These are phyloP conservation scores for Esperia sulphurella DNA, from an alignment of 2,888 invertebrate species.

Conservation along the genomic window DNA sequence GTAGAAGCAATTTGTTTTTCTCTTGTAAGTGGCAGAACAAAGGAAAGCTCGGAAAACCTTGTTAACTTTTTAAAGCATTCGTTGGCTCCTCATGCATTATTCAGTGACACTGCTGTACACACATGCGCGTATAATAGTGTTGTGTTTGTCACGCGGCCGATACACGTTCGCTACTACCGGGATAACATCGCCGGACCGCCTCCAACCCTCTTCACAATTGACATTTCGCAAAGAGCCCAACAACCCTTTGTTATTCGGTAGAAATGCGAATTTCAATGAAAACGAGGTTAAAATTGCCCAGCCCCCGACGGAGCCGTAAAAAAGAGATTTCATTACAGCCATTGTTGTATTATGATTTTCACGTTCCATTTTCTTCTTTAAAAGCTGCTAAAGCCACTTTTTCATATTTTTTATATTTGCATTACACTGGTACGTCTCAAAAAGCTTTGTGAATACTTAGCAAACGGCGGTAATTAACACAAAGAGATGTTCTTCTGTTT, in stretches of 20 bases:
- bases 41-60: slow-evolving; percentile 72
- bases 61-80: slow-evolving; percentile 76
- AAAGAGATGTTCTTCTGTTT: slow-evolving; percentile 56
- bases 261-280: slow-evolving; percentile 71
- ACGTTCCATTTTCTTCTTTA: slow-evolving; percentile 58
- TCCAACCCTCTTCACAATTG: slow-evolving; percentile 63
- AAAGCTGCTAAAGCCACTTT: slow-evolving; percentile 50
- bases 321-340: slow-evolving; percentile 65
- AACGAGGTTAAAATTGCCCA: slow-evolving; percentile 68
- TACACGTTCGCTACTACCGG: slow-evolving; percentile 31
- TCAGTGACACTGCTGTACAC: slow-evolving; percentile 46
- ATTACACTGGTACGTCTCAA: slow-evolving; percentile 42
- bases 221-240: slow-evolving; percentile 62
- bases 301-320: slow-evolving; percentile 51
- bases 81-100: slow-evolving; percentile 67
- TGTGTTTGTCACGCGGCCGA: slow-evolving; percentile 40
- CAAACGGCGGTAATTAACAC: slow-evolving; percentile 56
- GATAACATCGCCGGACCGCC: slow-evolving; percentile 30
- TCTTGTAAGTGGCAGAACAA: slow-evolving; percentile 61
- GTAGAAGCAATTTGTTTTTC: slow-evolving; percentile 64
- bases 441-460: slow-evolving; percentile 51
- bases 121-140: slow-evolving; percentile 21
- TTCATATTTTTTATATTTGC: slow-evolving; percentile 50
- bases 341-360: slow-evolving; percentile 67
- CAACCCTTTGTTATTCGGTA: slow-evolving; percentile 63